Percentiles rank a stretch among this genome's conserved stretches.
These are phyloP conservation scores for Tetrao urogallus DNA, from an alignment of 2,113 vertebrate genomes.

Conservation along the genomic window DNA sequence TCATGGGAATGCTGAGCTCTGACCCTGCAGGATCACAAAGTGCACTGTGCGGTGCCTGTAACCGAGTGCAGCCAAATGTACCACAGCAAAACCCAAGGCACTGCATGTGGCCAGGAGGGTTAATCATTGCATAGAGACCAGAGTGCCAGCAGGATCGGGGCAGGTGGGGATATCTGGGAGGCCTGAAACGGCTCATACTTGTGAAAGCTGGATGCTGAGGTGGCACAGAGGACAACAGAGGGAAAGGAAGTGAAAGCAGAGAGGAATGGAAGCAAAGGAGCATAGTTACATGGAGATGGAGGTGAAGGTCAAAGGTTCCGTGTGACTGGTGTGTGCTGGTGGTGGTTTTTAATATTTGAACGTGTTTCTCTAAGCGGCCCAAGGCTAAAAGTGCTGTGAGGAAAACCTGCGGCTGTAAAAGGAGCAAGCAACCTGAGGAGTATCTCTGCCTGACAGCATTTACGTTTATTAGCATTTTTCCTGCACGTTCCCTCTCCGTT, in stretches of 20 bases:
- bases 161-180: accelerated
- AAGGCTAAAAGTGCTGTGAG: not conserved
- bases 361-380: not conserved
- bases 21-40: not conserved
- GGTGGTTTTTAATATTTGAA: not conserved
- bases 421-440: accelerated
- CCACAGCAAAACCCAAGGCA: not conserved
- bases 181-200: not conserved
- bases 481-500: not conserved
- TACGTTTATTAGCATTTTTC: not conserved
- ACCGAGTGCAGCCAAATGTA: not conserved
- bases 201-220: not conserved
- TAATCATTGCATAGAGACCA: not conserved
- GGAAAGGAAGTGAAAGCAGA: not conserved
- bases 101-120: not conserved
- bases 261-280: not conserved
- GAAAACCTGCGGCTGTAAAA: not conserved
- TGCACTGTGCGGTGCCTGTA: not conserved
- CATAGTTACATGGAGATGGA: not conserved
- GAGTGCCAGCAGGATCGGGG: not conserved
- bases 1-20: not conserved
- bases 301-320: conserved; percentile 47
- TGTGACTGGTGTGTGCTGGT: not conserved
- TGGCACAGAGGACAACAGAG: accelerated
- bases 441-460: not conserved